These are phyloP conservation scores for Ellobius talpinus DNA, from an alignment of 2,113 vertebrate species.

Conservation along the genomic window DNA sequence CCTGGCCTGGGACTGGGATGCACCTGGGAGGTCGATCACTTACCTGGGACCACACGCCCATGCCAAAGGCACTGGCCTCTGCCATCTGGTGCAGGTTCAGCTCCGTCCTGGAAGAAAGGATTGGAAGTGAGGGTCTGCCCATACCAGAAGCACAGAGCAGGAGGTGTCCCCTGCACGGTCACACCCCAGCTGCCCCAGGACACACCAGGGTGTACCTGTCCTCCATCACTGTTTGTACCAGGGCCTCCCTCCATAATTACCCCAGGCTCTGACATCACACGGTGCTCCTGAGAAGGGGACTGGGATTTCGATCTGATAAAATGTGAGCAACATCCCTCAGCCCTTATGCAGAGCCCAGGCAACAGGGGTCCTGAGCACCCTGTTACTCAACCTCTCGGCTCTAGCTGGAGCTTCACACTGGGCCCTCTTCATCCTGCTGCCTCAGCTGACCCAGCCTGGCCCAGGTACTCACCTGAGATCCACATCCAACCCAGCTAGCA, in stretches of 20 bases:
- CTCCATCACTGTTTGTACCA: background rate
- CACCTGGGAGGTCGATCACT: background rate
- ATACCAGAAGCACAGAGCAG: background rate
- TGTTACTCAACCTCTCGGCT: background rate
- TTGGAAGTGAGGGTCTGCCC: fast-evolving
- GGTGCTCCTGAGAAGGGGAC: background rate
- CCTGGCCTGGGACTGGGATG: background rate
- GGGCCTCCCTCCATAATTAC: background rate
- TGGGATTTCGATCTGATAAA: background rate
- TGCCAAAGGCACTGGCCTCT: conserved; percentile 92
- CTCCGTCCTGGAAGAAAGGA: conserved; percentile 87
- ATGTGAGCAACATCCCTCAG: too few species aligned
- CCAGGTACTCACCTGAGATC: conserved; percentile 89
- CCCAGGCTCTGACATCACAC: too few species aligned
- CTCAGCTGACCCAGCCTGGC: fast-evolving
- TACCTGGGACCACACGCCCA: conserved; percentile 91
- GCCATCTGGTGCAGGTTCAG: conserved; percentile 92
- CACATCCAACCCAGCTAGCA: conserved; percentile 93
- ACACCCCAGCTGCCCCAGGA: background rate
- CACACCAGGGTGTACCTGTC: background rate
- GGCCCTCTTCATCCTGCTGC: background rate
- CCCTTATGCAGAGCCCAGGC: background rate
- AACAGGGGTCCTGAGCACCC: background rate
- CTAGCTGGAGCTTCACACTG: background rate
- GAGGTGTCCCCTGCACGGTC: background rate